Evolutionary conservation across 2,888 invertebrate genomes (phyloP), one percentile per base, ranked within the genome.

Genomic region (Buathra laborator): DNA sequence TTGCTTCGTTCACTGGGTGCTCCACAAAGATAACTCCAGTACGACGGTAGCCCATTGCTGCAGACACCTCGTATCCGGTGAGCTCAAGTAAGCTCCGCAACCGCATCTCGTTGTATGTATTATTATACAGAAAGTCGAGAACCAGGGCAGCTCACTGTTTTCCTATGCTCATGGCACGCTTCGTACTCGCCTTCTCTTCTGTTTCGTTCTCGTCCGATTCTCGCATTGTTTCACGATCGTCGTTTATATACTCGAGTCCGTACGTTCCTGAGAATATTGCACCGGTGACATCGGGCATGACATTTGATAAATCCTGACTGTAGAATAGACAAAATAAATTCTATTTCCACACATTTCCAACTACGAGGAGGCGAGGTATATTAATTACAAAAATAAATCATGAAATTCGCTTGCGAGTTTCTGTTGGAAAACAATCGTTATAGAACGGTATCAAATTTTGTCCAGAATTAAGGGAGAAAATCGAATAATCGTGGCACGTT

Each of bases 21-120:
- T 88, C 90, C 89, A 90, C 90, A 91, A 90, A 91, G 91, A 91
- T 91, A 91, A 91, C 91, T 89, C 88, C 86, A 68, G 71, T 86
- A 78, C 83, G 86, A 83, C 81, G 75, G 76, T 64, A 81, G 83
- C 71, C 37, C 71, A 75, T 32, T 53, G 79, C 44, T 72, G 76
- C 72, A 76, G 84, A 89, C 87, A 87, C 87, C 86, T 89, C 86
- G 90, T 89, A 89, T 90, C 90, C 89, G 88, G 89, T 87, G 70
- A 83, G 80, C 86, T 83, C 84, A 48, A 82, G 87, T 87, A 75
- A 89, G 87, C 87, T 81, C 82, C 19, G 79, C 62, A 83, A 75
- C 82, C 72, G 76, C 66, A 66, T 74, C 67, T 74, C 72, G 66
- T 32, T 74, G 46, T 48, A 59, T 70, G 72, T 71, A 86, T 83